Conservation (phyloP, 2,113 vertebrate genomes). For the Cyprinodon brontotheroides region DNA sequence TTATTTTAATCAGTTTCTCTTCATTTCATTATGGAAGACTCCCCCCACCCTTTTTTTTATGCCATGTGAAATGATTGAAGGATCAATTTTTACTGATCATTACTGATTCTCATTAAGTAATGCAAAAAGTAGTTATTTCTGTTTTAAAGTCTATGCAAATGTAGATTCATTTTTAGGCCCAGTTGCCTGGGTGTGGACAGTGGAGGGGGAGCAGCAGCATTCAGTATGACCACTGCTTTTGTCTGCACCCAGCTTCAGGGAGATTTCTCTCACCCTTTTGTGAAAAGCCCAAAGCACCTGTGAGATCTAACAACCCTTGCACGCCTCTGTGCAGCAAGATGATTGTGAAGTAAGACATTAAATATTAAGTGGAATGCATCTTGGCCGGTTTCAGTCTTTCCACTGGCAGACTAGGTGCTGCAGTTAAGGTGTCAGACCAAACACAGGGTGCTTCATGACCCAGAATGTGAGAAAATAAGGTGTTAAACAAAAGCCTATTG, state of each 20-base stretch:
- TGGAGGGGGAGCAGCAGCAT: not conserved
- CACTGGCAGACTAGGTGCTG: conserved; percentile 43
- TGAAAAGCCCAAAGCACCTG: conserved; percentile 63
- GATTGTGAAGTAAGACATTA: conserved; percentile 66
- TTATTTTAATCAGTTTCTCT: not conserved
- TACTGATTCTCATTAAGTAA: not conserved
- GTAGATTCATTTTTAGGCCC: not conserved
- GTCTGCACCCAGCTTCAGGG: conserved; percentile 20
- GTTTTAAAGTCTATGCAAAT: not conserved
- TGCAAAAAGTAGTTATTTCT: not conserved
- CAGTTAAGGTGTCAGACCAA: conserved; percentile 55
- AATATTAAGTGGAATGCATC: conserved; percentile 71
- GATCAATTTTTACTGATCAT: not conserved
- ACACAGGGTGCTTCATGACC: not conserved
- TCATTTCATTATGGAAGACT: not conserved
- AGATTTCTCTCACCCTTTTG: conserved; percentile 49
- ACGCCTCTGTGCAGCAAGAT: conserved; percentile 41
- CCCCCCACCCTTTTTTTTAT: not conserved
- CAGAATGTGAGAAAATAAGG: conserved; percentile 2
- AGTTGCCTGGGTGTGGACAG: not conserved
- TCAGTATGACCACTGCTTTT: not conserved
- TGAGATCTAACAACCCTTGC: conserved; percentile 53
- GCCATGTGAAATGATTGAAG: not conserved
- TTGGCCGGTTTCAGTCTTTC: conserved; percentile 60
- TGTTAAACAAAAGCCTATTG: not conserved